Base-by-base conservation (phyloP, 1,140 invertebrate species). In the Drosophila kanapiae region DNA sequence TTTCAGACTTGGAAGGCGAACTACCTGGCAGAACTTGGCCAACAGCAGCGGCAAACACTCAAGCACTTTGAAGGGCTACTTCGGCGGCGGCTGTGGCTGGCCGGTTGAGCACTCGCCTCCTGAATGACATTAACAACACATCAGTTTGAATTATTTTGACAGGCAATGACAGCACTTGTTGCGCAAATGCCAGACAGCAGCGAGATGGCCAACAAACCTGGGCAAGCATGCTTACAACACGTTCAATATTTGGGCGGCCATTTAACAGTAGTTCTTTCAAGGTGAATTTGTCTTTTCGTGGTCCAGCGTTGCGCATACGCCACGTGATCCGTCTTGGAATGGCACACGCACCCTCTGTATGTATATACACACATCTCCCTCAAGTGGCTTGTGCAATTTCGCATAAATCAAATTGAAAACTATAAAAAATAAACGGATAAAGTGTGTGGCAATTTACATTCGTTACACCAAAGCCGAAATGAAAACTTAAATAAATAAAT, bases 141-240 rank as follows among this genome's bases (percentile, higher is more conserved):
- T 84, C 75, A 84, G 69, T 81, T 81, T 70, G 62, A 90, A 72
- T 75, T 90, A 91, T 91, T 85, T 90, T 90, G 85, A 90, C 85
- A 90, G 67, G 71, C 54, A 80, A 49, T 64, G 75, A 80, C 86
- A 85, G 75, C 72, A 80, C 74, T 87, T 79, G 62, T 74, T 82
- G 82, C 51, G 78, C 63, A 80, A 68, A 47, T 37, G 29, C 11
- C 48, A 35, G 31, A 13, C 54, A 16, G 56, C n/a, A 16, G 14
- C 37, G 14, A 67, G 35, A 49, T 31, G 35, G 23, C 69, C 27
- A 43, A 49, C 51, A 62, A 45, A 40, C 27, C 13, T 37, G 29
- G 48, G 16, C 40, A 35, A n/a, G 16, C 70, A 69, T 29, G 57
- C 56, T 78, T 77, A 56, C 72, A 78, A 69, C 72, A 77, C 72